Conservation (phyloP, 1,140 invertebrate species). For the Drosophila oshimai region DNA sequence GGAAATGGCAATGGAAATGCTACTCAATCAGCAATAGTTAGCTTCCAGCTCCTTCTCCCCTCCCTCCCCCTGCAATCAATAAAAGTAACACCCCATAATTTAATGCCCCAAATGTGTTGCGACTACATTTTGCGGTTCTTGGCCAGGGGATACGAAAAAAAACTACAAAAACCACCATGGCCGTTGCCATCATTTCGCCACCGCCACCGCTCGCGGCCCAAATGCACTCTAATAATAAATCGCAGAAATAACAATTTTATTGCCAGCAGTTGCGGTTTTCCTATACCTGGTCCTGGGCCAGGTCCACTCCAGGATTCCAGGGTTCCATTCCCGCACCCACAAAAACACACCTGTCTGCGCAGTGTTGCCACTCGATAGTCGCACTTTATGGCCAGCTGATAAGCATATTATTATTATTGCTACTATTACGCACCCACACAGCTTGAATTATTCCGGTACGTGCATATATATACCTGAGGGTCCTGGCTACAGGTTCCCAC, state of each 20-base stretch:
- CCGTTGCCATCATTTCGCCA: constrained; percentile 17
- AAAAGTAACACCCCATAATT: constrained; percentile 79
- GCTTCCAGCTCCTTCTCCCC: neutral
- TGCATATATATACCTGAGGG: neutral
- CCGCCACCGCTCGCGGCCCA: constrained; percentile 51
- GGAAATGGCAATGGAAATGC: constrained; percentile 2
- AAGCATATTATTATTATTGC: constrained; percentile 79
- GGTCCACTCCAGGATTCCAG: no score
- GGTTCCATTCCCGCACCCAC: neutral
- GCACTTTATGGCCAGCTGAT: constrained; percentile 67
- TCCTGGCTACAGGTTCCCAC: neutral
- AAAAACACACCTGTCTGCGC: constrained; percentile 5
- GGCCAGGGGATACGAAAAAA: constrained; percentile 29
- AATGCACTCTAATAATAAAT: constrained; percentile 81
- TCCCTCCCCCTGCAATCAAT: constrained; percentile 55
- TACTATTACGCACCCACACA: constrained; percentile 52
- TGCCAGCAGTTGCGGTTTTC: constrained; percentile 57
- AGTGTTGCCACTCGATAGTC: constrained; percentile 51
- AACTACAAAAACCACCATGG: constrained; percentile 13
- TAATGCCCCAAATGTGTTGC: constrained; percentile 74
- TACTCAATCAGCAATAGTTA: constrained; percentile 32
- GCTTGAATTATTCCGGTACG: constrained; percentile 41
- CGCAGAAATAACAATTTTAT: constrained; percentile 80
- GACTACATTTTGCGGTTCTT: constrained; percentile 69
- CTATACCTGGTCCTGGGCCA: constrained; percentile 5